A percentile compares a stretch with the other conserved stretches of the same genome.
Conservation (phyloP, 2,888 invertebrate genomes). For the Hypomecis atomaria region DNA sequence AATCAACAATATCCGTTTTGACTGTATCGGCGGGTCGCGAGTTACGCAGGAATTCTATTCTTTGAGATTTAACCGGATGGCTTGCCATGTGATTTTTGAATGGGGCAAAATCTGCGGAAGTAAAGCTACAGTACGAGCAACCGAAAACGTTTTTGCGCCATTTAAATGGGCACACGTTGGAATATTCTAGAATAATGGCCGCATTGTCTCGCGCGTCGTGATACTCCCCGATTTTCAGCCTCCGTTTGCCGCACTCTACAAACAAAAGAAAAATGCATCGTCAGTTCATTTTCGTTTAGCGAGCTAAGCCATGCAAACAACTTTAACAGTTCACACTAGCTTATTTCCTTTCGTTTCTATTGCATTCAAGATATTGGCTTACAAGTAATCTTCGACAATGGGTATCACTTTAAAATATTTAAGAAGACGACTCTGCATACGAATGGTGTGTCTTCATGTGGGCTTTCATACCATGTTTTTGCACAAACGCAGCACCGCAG, state of each 20-base stretch:
- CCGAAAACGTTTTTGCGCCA: conserved; percentile 63
- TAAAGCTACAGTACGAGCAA: conserved; percentile 65
- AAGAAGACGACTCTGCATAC: conserved; percentile 25
- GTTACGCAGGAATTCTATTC: conserved; percentile 46
- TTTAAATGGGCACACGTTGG: conserved; percentile 72
- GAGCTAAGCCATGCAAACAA: background rate
- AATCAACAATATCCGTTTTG: conserved; percentile 66
- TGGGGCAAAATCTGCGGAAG: conserved; percentile 63
- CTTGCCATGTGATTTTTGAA: conserved; percentile 59
- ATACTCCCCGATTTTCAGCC: conserved; percentile 22
- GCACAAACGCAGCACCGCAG: conserved; percentile 71
- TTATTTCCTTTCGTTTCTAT: background rate
- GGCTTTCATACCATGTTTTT: conserved; percentile 74
- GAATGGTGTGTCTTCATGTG: conserved; percentile 74
- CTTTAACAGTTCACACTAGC: background rate
- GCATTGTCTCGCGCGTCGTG: conserved; percentile 30
- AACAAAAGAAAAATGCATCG: conserved; percentile 31
- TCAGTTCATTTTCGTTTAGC: conserved; percentile 38
- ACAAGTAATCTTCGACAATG: background rate
- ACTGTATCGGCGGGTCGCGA: conserved; percentile 47
- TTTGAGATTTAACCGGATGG: conserved; percentile 54
- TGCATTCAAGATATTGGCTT: background rate
- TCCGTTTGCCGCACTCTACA: conserved; percentile 30
- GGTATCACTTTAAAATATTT: background rate
- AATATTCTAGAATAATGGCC: conserved; percentile 57